Percentiles rank a stretch among this genome's conserved stretches.
Evolutionary conservation across 2,888 invertebrate genomes (phyloP).

Genomic region (Laspeyria flexula): DNA sequence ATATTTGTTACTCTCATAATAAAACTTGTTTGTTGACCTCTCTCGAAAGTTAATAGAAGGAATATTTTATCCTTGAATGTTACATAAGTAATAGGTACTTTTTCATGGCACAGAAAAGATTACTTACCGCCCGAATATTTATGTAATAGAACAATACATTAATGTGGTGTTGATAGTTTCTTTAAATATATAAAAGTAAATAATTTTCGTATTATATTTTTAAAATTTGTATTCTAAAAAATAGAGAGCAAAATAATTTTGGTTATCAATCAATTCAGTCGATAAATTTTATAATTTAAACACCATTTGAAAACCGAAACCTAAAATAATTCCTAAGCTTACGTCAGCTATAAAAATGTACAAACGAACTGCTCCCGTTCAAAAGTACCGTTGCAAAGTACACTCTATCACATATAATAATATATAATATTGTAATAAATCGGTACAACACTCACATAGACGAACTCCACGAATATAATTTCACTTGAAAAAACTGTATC

Average conservation of each 20-base stretch:
- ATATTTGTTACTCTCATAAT: background rate
- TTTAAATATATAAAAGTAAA: background rate
- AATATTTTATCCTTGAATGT: background rate
- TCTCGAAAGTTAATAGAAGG: background rate
- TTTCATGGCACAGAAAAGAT: slow-evolving; percentile 39
- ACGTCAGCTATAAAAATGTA: slow-evolving; percentile 37
- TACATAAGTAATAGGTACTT: slow-evolving; percentile 11
- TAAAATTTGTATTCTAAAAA: slow-evolving; percentile 11
- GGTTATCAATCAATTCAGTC: slow-evolving; percentile 23
- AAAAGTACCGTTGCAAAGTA: slow-evolving; percentile 30
- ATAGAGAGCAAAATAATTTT: slow-evolving; percentile 39
- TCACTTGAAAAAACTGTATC: slow-evolving; percentile 19
- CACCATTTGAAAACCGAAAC: slow-evolving; percentile 7
- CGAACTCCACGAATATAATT: slow-evolving; percentile 23
- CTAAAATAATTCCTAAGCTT: slow-evolving; percentile 22
- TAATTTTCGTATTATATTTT: slow-evolving; percentile 2
- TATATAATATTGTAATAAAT: slow-evolving; percentile 25
- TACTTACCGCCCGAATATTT: slow-evolving; percentile 12
- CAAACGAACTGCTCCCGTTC: slow-evolving; percentile 16
- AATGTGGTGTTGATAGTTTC: slow-evolving; percentile 5
- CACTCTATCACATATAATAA: slow-evolving; percentile 36
- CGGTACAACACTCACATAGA: slow-evolving; percentile 32
- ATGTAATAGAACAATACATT: slow-evolving; percentile 2
- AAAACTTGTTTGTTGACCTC: background rate
- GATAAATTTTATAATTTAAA: slow-evolving; percentile 6